Percentiles rank a stretch among this genome's conserved stretches.
Conservation (phyloP, 2,797 vertebrate genomes). For the Sandelia bainsii region DNA sequence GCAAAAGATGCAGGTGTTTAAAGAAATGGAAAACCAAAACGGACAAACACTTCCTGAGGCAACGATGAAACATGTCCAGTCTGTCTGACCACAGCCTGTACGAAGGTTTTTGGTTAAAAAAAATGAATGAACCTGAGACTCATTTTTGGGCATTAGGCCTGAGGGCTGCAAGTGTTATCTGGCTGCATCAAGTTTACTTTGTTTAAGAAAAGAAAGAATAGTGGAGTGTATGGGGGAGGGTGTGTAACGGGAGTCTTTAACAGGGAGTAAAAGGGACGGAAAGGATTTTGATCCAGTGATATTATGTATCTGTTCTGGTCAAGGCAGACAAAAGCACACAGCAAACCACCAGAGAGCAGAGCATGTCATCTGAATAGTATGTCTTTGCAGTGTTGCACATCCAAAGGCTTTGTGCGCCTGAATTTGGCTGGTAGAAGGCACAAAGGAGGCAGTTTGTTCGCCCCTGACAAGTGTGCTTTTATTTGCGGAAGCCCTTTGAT, state of each 20-base stretch:
- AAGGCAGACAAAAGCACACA: slow-evolving; percentile 84
- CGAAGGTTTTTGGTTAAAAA: slow-evolving; percentile 34
- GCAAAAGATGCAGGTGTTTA: slow-evolving; percentile 49
- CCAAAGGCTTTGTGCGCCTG: slow-evolving; percentile 85
- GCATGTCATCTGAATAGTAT: slow-evolving; percentile 88
- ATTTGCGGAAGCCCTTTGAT: slow-evolving; percentile 86
- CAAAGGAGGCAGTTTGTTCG: slow-evolving; percentile 89
- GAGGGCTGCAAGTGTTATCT: slow-evolving; percentile 84
- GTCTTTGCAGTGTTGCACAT: slow-evolving; percentile 89
- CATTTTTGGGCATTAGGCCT: slow-evolving; percentile 80
- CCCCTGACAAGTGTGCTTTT: slow-evolving; percentile 89
- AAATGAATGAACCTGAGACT: slow-evolving; percentile 78
- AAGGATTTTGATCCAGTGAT: slow-evolving; percentile 88
- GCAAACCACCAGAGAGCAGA: slow-evolving; percentile 86
- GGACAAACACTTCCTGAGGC: slow-evolving; percentile 52
- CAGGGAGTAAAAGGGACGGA: slow-evolving; percentile 82
- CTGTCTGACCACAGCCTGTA: slow-evolving; percentile 71
- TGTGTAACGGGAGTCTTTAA: slow-evolving; percentile 85
- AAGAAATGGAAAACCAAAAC: slow-evolving; percentile 47
- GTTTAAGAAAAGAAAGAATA: slow-evolving; percentile 85
- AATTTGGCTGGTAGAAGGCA: slow-evolving; percentile 84
- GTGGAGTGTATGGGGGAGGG: slow-evolving; percentile 74
- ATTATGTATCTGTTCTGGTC: slow-evolving; percentile 87
- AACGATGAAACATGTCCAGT: slow-evolving; percentile 58
- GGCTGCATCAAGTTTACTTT: slow-evolving; percentile 86